A percentile compares a stretch with the other conserved stretches of the same genome.
Evolutionary conservation across 1,140 invertebrate genomes (phyloP).

Genomic region (Drosophila bifasciata): DNA sequence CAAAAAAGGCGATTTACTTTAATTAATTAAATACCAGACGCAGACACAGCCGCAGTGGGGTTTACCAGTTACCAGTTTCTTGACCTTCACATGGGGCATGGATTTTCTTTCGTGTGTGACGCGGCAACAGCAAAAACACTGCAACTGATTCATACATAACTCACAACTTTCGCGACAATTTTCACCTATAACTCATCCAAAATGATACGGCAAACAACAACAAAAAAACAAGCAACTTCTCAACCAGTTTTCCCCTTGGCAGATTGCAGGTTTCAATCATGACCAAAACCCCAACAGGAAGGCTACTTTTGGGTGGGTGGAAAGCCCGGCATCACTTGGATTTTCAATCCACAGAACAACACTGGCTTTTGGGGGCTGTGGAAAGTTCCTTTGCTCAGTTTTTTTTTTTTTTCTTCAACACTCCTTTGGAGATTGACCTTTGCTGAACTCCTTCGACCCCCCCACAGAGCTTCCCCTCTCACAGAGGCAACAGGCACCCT

Average conservation of each 20-base stretch:
- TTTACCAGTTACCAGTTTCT: conserved; percentile 65
- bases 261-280: too few relatives aligned
- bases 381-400: too few relatives aligned
- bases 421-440: conserved; percentile 5
- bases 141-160: conserved; percentile 62
- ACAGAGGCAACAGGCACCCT: conserved; percentile 5
- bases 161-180: conserved; percentile 81
- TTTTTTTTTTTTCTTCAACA: too few relatives aligned
- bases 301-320: too few relatives aligned
- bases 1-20: conserved; percentile 68
- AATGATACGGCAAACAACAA: conserved; percentile 70
- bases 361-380: background rate
- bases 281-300: too few relatives aligned
- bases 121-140: background rate
- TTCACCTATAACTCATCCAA: conserved; percentile 80
- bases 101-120: conserved; percentile 48
- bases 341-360: too few relatives aligned
- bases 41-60: conserved; percentile 39
- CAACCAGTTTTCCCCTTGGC: conserved; percentile 53
- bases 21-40: conserved; percentile 69
- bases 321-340: too few relatives aligned
- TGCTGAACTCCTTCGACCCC: conserved; percentile 28
- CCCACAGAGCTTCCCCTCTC: background rate
- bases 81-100: conserved; percentile 57
- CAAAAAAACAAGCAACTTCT: conserved; percentile 34